Evolutionary conservation across 2,113 vertebrate genomes (phyloP), one percentile per base, ranked within the genome.

Genomic region (Meriones unguiculatus): DNA sequence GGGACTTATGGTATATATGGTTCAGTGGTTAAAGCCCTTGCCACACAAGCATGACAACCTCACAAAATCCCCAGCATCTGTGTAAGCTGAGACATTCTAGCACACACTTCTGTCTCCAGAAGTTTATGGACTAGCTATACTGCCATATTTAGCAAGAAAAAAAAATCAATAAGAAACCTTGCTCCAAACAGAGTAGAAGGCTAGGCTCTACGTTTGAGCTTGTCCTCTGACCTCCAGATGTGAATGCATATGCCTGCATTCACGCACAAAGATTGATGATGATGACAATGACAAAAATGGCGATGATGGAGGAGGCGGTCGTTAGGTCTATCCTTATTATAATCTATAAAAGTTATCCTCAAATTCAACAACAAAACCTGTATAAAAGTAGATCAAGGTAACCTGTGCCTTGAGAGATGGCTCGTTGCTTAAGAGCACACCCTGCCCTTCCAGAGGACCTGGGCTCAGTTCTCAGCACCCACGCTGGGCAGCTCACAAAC

Each of bases 381-480:
- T 11, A 76, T 59, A 92, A 86, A 96, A 96, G 59, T 59, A 41
- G 54, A 20, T 35, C 84, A 92, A 87, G 41, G 59, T 97, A 73
- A 76, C 15, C n/a, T 41, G 4, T 13, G n/a, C 22, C 52, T 82
- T 59, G 35, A 84, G n/a, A 62, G n/a, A 62, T 25, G 57, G 54
- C 25, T 46, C 15, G 46, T 30, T 41, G 59, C 14, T 46, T 65
- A 86, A 67, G 62, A 86, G 59, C 59, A 85, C 24, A 85, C 62
- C 24, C 13, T 84, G 57, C 35, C 14, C 24, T 65, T 57, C 81
- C 59, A 65, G 24, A 85, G 81, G 38, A 85, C 3, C 81, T 65
- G n/a, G 3, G 14, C 65, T 85, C 59, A 85, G 24, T 64, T 85
- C 59, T 38, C 4, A 41, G n/a, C 38, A 85, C 81, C 25, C n/a